These are phyloP conservation scores for Cyanistes caeruleus DNA, from an alignment of 2,113 vertebrate genomes.

Conservation along the genomic window DNA sequence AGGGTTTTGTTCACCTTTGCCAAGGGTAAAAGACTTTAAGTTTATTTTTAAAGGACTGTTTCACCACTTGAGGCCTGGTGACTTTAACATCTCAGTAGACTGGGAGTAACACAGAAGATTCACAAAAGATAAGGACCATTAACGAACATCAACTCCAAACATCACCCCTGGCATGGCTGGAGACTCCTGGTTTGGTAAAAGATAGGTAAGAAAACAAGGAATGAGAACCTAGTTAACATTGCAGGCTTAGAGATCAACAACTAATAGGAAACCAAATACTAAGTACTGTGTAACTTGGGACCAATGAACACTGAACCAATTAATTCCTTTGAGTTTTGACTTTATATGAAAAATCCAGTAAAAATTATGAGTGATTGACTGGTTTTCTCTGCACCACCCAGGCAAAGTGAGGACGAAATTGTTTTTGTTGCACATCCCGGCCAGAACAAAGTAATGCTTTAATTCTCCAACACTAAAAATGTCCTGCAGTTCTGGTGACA, in stretches of 20 bases:
- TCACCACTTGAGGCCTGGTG: fast-evolving
- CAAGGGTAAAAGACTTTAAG: neutral
- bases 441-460: neutral
- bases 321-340: neutral
- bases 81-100: neutral
- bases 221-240: neutral
- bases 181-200: neutral
- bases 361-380: neutral
- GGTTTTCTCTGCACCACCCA: neutral
- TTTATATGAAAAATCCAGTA: neutral
- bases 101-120: neutral
- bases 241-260: neutral
- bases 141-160: neutral
- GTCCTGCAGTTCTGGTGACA: neutral
- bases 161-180: neutral
- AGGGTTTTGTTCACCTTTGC: neutral
- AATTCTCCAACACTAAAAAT: neutral
- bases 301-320: neutral
- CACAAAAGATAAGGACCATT: neutral
- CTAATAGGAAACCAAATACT: neutral
- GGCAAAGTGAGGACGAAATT: too few relatives aligned
- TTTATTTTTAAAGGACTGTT: neutral
- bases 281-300: too few relatives aligned
- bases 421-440: neutral
- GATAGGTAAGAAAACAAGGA: neutral